Conservation (phyloP, 2,113 vertebrate species). For the Neotoma lepida region DNA sequence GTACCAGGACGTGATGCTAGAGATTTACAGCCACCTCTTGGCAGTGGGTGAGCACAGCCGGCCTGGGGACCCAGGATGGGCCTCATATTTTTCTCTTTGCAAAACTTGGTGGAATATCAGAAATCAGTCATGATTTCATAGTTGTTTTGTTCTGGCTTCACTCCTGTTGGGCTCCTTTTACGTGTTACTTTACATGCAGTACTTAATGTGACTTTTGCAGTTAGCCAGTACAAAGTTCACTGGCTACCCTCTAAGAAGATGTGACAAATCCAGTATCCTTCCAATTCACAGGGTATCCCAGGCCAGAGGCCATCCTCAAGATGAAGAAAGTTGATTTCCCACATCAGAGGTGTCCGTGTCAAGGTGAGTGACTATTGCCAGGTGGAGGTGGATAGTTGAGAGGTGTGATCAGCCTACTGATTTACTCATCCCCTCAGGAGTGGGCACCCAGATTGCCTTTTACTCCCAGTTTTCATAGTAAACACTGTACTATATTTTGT, state of each 20-base stretch:
- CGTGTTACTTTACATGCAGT: too few relatives aligned
- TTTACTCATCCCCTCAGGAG: not conserved
- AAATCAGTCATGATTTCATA: not conserved
- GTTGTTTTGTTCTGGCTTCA: not conserved
- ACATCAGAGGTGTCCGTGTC: not conserved
- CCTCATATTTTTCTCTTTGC: not conserved
- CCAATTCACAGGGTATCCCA: conserved; percentile 23
- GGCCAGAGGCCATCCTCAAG: conserved; percentile 22
- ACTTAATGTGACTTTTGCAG: not conserved
- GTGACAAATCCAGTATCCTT: not conserved
- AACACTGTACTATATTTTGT: not conserved
- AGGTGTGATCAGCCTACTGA: not conserved
- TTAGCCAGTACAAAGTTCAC: not conserved
- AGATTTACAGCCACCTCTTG: conserved; percentile 18
- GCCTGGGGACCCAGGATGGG: not conserved
- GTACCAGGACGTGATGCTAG: conserved; percentile 11
- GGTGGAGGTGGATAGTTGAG: not conserved
- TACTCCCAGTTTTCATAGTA: not conserved
- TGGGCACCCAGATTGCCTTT: not conserved
- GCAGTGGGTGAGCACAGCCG: not conserved
- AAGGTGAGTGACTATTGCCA: not conserved
- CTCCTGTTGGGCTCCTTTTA: not conserved
- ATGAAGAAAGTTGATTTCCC: not conserved
- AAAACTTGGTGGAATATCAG: not conserved
- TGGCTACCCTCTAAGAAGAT: not conserved